Evolutionary conservation across 2,113 vertebrate species (phyloP), one percentile per base, ranked within the genome.

Genomic region (Saguinus midas): DNA sequence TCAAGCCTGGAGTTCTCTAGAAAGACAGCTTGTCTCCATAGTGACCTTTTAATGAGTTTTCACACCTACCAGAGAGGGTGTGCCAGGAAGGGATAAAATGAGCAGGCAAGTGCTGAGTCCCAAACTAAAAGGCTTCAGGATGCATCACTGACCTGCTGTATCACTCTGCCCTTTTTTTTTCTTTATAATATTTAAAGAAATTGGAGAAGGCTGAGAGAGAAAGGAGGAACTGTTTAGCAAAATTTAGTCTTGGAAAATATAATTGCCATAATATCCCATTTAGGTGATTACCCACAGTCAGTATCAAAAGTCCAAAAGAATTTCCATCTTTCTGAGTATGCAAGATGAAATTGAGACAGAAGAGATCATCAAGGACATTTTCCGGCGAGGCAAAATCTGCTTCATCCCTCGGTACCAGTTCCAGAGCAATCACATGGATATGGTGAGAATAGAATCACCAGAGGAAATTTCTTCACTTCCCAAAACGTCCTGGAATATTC

Each of bases 261-360:
- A 5, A 55, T 37, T 52, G 27, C 11, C 2, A 12, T 95, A 0
- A 23, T 97, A 98, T 96, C 37, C 82, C 29, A 2, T 91, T 8
- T 95, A 99, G 99, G 98, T 99, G 64, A 97, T 99, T 82, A 58
- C 66, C 50, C 99, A 99, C 97, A 98, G 99, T 52, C 99, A 98
- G 50, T 99, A 99, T 96, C 97, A 97, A 75, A 98, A 98, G 61
- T 99, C 99, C 89, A 84, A 98, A 97, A 99, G 99, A 68, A 98
- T 99, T 25, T 99, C 99, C 8, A 98, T 99, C 97, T 99, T 99
- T 85, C 98, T 99, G 98, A 99, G 99, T 98, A 99, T 99, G 99
- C 95, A 98, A 0, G 99, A 99, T 94, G 99, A 99, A 98, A 98
- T 99, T 16, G 97, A 98, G 94, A 99, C 99, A 0, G 98, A 99